Evolutionary conservation across 2,797 vertebrate species (phyloP).

Genomic region (Acrocephalus scirpaceus): DNA sequence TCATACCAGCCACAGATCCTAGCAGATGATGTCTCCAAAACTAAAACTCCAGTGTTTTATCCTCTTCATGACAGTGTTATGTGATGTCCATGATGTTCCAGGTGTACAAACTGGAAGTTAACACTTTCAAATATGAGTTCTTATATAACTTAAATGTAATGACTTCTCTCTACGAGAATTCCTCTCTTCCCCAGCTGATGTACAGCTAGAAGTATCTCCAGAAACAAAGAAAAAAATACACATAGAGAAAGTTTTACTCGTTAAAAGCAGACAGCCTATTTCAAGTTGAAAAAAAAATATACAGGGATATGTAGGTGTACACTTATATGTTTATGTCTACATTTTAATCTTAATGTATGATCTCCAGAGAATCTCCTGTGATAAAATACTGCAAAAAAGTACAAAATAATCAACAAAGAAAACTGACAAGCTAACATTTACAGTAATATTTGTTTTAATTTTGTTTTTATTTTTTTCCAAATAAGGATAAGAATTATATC

Average conservation of each 20-base stretch:
- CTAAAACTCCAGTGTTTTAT: conserved; percentile 8
- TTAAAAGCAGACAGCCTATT: conserved; percentile 1
- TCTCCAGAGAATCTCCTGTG: not conserved
- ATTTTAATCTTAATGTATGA: not conserved
- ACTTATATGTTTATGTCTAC: not conserved
- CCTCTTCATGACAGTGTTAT: not conserved
- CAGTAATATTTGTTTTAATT: not conserved
- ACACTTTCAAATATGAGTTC: not conserved
- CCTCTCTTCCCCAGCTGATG: conserved; percentile 43
- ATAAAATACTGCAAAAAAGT: not conserved
- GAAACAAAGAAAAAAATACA: conserved; percentile 41
- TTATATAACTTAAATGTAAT: conserved; percentile 26
- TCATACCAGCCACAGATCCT: not conserved
- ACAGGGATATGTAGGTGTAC: not conserved
- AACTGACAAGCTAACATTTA: not conserved
- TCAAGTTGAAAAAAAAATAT: not conserved
- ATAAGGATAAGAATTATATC: not conserved
- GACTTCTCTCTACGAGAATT: conserved; percentile 49
- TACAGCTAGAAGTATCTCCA: conserved; percentile 23
- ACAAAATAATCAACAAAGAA: not conserved
- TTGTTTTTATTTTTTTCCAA: not conserved
- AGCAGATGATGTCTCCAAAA: not conserved
- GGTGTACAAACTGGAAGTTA: conserved; percentile 17
- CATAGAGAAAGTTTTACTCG: not conserved
- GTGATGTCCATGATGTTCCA: conserved; percentile 16